Evolutionary conservation across 1,140 invertebrate genomes (phyloP).

Genomic region (Diplogasteroides magnus): DNA sequence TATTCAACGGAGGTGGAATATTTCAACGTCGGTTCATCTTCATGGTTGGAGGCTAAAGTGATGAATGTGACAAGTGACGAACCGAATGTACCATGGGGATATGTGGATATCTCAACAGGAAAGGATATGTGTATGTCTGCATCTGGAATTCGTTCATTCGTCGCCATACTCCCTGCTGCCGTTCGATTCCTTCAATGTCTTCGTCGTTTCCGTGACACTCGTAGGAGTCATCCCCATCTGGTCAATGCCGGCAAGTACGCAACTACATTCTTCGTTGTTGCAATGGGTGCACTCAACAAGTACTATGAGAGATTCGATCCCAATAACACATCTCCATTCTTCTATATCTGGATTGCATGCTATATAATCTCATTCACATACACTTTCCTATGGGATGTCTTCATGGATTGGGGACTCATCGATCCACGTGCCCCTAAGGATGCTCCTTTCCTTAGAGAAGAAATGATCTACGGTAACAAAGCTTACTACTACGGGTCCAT

Average conservation of each 20-base stretch:
- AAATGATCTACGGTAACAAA: conserved; percentile 65
- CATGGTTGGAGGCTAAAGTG: conserved; percentile 34
- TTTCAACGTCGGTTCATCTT: too few relatives aligned
- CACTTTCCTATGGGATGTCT: conserved; percentile 88
- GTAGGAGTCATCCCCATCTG: conserved; percentile 82
- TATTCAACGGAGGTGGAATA: conserved; percentile 58
- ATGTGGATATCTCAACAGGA: conserved; percentile 44
- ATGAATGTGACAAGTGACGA: conserved; percentile 47
- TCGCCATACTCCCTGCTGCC: conserved; percentile 88
- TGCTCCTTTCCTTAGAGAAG: conserved; percentile 69
- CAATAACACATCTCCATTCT: conserved; percentile 38
- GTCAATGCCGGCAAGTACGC: conserved; percentile 97
- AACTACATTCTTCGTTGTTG: conserved; percentile 88
- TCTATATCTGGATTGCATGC: conserved; percentile 49
- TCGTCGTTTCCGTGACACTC: conserved; percentile 73
- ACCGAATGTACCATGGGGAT: conserved; percentile 44
- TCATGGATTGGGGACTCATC: conserved; percentile 97
- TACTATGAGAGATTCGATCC: conserved; percentile 38
- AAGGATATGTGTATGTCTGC: conserved; percentile 56
- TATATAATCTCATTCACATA: conserved; percentile 59
- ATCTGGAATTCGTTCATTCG: conserved; percentile 66
- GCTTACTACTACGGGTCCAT: conserved; percentile 93
- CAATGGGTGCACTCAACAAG: conserved; percentile 73
- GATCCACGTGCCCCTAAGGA: conserved; percentile 68
- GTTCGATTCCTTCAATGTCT: conserved; percentile 95